Conservation (phyloP, 1,140 invertebrate species). For the Cyrtorhinus lividipennis region DNA sequence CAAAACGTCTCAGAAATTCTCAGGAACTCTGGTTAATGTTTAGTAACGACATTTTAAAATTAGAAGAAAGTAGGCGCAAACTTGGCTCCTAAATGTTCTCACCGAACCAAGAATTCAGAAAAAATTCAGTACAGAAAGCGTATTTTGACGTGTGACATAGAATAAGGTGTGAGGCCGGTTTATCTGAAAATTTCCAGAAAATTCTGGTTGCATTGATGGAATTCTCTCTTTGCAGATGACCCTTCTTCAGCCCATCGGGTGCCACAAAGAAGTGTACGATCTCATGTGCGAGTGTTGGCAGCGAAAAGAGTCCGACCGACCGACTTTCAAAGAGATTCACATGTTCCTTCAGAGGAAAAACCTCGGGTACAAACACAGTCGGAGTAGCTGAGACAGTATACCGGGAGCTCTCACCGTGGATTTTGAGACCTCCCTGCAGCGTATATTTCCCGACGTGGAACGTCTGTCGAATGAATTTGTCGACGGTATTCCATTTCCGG, state of each 20-base stretch:
- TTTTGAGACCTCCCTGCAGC: neutral
- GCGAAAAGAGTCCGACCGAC: conserved; percentile 63
- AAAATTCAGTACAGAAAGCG: no score
- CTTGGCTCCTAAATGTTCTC: no score
- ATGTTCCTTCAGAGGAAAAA: conserved; percentile 82
- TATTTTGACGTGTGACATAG: no score
- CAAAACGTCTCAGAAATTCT: no score
- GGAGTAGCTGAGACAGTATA: neutral
- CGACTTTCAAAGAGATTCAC: conserved; percentile 79
- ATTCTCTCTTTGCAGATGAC: conserved; percentile 37
- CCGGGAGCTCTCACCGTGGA: neutral
- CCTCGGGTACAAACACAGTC: conserved; percentile 54
- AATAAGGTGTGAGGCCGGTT: no score
- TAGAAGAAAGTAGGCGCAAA: no score
- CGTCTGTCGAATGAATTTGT: neutral
- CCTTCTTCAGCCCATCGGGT: conserved; percentile 62
- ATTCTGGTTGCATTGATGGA: neutral
- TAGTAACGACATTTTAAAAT: no score
- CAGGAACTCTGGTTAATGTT: no score
- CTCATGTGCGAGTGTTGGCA: conserved; percentile 92
- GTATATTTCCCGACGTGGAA: neutral
- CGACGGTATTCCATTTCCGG: no score
- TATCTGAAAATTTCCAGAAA: no score
- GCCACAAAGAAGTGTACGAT: conserved; percentile 81
- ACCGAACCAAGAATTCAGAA: no score